phyloP scores from a whole-genome alignment of 1,140 invertebrate species.

The Dendroctonus valens region DNA sequence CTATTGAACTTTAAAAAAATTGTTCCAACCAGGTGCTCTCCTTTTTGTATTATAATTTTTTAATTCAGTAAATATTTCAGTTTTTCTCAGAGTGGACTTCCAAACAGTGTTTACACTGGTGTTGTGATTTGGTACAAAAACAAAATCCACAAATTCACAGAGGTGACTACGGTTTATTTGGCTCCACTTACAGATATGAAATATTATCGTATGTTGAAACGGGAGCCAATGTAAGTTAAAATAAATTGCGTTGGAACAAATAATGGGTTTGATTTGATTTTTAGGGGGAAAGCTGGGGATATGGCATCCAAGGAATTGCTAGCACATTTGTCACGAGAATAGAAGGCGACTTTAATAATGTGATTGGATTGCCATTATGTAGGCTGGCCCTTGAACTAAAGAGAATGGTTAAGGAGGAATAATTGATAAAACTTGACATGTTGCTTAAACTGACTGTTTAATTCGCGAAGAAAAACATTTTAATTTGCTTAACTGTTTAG shows the following conservation, averaged over 20 bases:
- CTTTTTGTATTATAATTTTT: too few species aligned
- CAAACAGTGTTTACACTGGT: constrained; percentile 82
- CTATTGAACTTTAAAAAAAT: too few species aligned
- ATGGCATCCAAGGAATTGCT: constrained; percentile 90
- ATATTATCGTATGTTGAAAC: constrained; percentile 82
- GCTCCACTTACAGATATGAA: constrained; percentile 68
- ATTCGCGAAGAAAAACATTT: neutral
- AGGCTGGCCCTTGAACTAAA: constrained; percentile 67
- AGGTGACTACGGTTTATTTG: constrained; percentile 82
- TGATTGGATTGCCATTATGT: constrained; percentile 90
- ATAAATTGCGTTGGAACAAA: constrained; percentile 6
- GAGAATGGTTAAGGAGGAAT: constrained; percentile 31
- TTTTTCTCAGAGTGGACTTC: constrained; percentile 61
- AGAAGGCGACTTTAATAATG: constrained; percentile 89
- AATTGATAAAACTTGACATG: neutral
- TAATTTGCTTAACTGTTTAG: constrained; percentile 17
- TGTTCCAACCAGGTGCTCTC: too few species aligned
- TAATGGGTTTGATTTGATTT: constrained; percentile 2
- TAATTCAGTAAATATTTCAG: constrained; percentile 31
- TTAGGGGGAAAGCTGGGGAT: constrained; percentile 62
- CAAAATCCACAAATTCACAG: constrained; percentile 69
- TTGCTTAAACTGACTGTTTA: neutral
- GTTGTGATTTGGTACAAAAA: constrained; percentile 69
- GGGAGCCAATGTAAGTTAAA: constrained; percentile 77
- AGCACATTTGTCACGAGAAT: constrained; percentile 83